Conservation (phyloP, 2,888 invertebrate genomes). For the Metopia argyrocephala region DNA sequence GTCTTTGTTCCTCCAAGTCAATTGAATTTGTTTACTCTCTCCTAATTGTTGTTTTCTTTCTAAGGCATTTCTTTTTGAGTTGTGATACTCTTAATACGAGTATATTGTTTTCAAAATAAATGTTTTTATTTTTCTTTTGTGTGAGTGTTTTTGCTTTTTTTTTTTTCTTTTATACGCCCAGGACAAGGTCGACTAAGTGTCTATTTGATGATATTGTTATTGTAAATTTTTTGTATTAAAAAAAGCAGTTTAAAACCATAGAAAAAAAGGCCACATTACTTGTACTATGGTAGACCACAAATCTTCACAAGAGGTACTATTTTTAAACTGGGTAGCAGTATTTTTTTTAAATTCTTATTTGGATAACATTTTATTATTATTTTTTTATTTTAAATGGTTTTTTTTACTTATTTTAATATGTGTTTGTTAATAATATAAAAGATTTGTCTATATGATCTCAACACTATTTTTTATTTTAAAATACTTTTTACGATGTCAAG, state of each 20-base stretch:
- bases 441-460: no score
- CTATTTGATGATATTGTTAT: not conserved
- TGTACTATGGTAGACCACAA: slow-evolving; percentile 13
- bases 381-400: no score
- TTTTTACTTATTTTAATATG: no score
- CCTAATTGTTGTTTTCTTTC: not conserved
- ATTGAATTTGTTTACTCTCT: not conserved
- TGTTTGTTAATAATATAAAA: no score
- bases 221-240: not conserved
- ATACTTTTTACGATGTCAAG: no score
- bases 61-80: not conserved
- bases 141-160: not conserved
- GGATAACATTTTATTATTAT: no score
- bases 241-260: not conserved
- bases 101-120: not conserved
- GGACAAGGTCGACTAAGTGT: not conserved
- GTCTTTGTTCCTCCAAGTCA: not conserved
- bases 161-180: not conserved
- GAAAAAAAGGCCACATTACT: not conserved
- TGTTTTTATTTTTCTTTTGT: not conserved
- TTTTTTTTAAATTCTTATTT: no score
- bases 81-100: not conserved
- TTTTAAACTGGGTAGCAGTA: not conserved
- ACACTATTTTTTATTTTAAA: no score
- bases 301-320: not conserved